Evolutionary conservation across 2,113 vertebrate genomes (phyloP), one percentile per base, ranked within the genome.

Genomic region (Gadus chalcogrammus): DNA sequence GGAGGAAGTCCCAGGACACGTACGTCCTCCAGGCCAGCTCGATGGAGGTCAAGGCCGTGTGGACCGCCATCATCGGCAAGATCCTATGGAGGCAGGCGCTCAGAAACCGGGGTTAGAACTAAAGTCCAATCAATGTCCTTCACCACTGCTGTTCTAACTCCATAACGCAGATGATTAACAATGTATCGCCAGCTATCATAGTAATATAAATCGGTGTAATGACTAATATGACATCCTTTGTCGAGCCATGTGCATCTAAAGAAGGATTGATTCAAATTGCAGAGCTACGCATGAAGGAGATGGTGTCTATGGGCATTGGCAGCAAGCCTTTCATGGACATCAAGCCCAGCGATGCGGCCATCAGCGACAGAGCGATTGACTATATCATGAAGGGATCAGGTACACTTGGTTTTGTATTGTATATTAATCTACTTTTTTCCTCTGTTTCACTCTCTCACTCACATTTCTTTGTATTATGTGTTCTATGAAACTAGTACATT

Each of bases 81-180:
- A 94, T 95, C 82, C 88, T 95, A 18, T 95, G 94, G 95, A 91
- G 90, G 35, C 93, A 94, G 81, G 95, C 94, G 0, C 91, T 95
- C 73, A 84, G 91, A 64, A 95, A 94, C 84, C 77, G 92, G 92
- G 94, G 94, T 95, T 70, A 74, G 80, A 61, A 67, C 35, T 13
- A 22, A 4, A 3, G 28, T 15, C 24, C 55, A 35, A 17, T 58
- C n/a, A 15, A 55, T 58, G n/a, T n/a, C 55, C n/a, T 58, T 58
- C n/a, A 58, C 5, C 2, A 17, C n/a, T 16, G 55, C n/a, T 16
- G 55, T n/a, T 58, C 55, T 17, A 58, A 6, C 15, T 31, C 5
- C 5, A 31, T 31, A 31, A 31, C 28, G 5, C 28, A 31, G 28
- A 3, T 31, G 3, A 55, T 55, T 55, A 20, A 20, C 13, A 55